Percentiles rank a stretch among this genome's conserved stretches.
Evolutionary conservation across 1,140 invertebrate genomes (phyloP).

Genomic region (Drosophila asahinai): DNA sequence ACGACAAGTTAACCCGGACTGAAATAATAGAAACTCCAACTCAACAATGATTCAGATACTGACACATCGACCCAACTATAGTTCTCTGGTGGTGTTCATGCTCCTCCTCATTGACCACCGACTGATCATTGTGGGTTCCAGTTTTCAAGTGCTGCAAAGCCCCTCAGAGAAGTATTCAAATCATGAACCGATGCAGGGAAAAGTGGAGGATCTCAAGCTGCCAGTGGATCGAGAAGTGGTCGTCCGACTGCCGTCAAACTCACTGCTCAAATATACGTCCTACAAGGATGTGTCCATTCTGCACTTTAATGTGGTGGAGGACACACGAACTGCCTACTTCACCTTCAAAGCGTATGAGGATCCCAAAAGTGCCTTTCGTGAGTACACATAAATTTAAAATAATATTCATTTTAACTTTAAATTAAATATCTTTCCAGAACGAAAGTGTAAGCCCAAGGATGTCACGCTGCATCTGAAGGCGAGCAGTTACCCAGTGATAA

Average conservation of each 20-base stretch:
- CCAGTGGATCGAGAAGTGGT: conserved; percentile 70
- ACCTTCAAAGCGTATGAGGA: conserved; percentile 83
- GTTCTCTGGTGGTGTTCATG: conserved; percentile 30
- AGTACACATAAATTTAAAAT: conserved; percentile 36
- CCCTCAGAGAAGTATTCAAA: conserved; percentile 46
- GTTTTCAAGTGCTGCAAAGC: conserved; percentile 59
- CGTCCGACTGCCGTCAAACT: conserved; percentile 81
- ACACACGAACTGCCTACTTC: conserved; percentile 71
- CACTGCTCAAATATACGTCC: conserved; percentile 78
- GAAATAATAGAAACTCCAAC: neutral
- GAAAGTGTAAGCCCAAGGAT: conserved; percentile 86
- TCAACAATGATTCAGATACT: conserved; percentile 25
- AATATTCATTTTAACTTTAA: neutral
- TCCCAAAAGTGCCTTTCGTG: conserved; percentile 82
- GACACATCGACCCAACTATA: conserved; percentile 25
- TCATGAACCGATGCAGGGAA: conserved; percentile 56
- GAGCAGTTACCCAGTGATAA: conserved; percentile 91
- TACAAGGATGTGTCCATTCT: conserved; percentile 84
- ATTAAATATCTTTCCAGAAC: conserved; percentile 77
- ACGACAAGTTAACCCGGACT: conserved; percentile 4
- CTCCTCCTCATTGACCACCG: conserved; percentile 43
- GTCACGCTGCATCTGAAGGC: conserved; percentile 89
- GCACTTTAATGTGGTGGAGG: conserved; percentile 77
- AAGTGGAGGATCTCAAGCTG: conserved; percentile 58
- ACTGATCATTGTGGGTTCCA: conserved; percentile 35